Evolutionary conservation across 2,888 invertebrate species (phyloP).

Genomic region (Microdon myrmicae): DNA sequence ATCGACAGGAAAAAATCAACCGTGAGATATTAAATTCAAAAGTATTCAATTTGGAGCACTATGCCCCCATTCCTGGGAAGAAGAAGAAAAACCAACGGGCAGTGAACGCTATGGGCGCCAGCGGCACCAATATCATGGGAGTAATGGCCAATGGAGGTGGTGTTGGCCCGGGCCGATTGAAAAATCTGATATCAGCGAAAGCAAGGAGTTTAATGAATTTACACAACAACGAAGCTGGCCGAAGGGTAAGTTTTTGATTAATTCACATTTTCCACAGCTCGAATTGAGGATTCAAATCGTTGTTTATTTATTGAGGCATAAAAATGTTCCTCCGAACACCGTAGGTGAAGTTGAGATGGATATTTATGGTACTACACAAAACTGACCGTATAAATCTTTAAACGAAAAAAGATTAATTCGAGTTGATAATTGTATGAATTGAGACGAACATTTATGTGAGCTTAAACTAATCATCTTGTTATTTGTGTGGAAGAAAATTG

Average conservation of each 20-base stretch:
- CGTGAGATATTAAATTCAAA: constrained; percentile 66
- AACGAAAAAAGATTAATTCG: too few species aligned
- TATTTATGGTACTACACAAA: constrained; percentile 13
- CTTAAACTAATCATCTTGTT: too few species aligned
- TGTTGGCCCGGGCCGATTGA: constrained; percentile 54
- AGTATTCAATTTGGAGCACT: constrained; percentile 62
- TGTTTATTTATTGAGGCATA: too few species aligned
- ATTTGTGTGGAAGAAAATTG: too few species aligned
- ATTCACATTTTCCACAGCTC: constrained; percentile 4
- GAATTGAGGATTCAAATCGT: too few species aligned
- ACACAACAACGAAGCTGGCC: constrained; percentile 97
- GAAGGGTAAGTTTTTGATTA: constrained; percentile 77
- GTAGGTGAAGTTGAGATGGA: background rate
- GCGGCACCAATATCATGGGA: constrained; percentile 48
- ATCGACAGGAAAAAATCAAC: constrained; percentile 67
- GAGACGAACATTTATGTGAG: too few species aligned
- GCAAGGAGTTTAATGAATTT: constrained; percentile 94
- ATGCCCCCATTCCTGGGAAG: constrained; percentile 58
- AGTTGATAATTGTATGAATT: too few species aligned
- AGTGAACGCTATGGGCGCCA: constrained; percentile 56
- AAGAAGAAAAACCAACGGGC: constrained; percentile 64
- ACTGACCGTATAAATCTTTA: too few species aligned
- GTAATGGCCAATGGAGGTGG: constrained; percentile 39
- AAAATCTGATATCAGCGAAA: constrained; percentile 59
- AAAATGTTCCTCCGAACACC: too few species aligned